A percentile compares a stretch with the other conserved stretches of the same genome.
Conservation (phyloP, 2,113 vertebrate species). For the Orcinus orca region DNA sequence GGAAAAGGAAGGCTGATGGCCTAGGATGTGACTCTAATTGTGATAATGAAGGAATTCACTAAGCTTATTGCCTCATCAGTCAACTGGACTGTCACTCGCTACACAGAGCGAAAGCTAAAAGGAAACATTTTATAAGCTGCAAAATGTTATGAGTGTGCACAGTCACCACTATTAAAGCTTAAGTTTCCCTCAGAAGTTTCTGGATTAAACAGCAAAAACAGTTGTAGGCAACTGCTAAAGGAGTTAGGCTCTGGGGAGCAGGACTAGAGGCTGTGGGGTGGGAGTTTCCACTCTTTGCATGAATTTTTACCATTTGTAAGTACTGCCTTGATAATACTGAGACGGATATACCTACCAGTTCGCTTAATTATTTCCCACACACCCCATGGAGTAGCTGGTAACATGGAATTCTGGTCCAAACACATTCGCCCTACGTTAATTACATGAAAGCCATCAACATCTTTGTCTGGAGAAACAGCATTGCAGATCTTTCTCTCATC, state of each 20-base stretch:
- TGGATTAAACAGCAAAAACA: background rate
- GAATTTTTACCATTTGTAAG: background rate
- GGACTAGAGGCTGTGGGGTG: background rate
- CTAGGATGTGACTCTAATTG: background rate
- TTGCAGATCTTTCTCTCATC: slow-evolving; percentile 95
- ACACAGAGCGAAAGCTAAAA: background rate
- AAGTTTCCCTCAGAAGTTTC: background rate
- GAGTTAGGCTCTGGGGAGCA: background rate
- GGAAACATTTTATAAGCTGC: background rate
- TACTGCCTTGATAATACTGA: background rate
- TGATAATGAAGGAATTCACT: background rate
- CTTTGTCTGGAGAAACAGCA: slow-evolving; percentile 93
- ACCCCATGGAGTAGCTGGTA: slow-evolving; percentile 95
- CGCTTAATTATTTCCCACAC: slow-evolving; percentile 98
- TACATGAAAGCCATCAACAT: slow-evolving; percentile 97
- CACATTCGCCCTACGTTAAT: slow-evolving; percentile 97
- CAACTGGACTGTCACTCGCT: background rate
- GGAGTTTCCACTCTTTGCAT: background rate
- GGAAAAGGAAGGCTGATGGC: background rate
- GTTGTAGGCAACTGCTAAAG: background rate
- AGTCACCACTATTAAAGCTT: background rate
- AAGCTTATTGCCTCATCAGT: background rate
- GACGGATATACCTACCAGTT: slow-evolving; percentile 84
- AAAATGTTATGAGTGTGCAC: background rate
- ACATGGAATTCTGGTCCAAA: slow-evolving; percentile 95